Base-by-base conservation (phyloP, 2,888 invertebrate genomes). In the Andrena praecox region DNA sequence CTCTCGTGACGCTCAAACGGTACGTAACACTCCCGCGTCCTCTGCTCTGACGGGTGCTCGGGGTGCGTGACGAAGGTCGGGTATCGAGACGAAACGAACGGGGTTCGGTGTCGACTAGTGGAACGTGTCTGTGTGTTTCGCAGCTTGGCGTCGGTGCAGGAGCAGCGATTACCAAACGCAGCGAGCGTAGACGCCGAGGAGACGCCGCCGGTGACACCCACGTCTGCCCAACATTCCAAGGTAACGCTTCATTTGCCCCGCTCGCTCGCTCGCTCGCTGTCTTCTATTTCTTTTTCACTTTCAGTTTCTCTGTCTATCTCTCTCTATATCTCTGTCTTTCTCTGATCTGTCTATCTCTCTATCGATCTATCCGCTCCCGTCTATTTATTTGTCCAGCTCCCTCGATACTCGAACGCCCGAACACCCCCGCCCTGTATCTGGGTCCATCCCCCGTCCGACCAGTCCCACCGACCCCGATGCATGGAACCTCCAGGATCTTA, bases 71-170 rank as follows among this genome's bases (percentile, higher is more conserved):
- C 56, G 24, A 56, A 56, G 24, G 24, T 27, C 24, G 10, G 10
- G 27, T 27, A 56, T 56, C 33, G 31, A 16, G 42, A 42, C 8
- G 27, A 24, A 72, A 27, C n/a, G 6, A 2, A 3, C 16, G 4
- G 10, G 10, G 35, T 68, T 24, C 24, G 0, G n/a, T 54, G 4
- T 12, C 48, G 35, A 48, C 52, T 24, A 7, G 12, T 12, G 52
- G 29, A 31, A 27, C 6, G 10, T 60, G 7, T 73, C 77, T 63
- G 10, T 79, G 7, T 86, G 56, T 56, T 24, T 54, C 69, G 50
- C 94, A 99, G 99, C 94, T 96, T 99, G 95, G 99, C 99, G 60
- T 98, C 98, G 94, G 99, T 99, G 60, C 99, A 99, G 95, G 99
- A 99, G 94, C 98, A 99, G 94, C 96, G 98, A 88, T 95, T 98